Percentiles rank a stretch among this genome's conserved stretches.
Evolutionary conservation across 2,113 vertebrate species (phyloP).

Genomic region (Melanostigma gelatinosum): DNA sequence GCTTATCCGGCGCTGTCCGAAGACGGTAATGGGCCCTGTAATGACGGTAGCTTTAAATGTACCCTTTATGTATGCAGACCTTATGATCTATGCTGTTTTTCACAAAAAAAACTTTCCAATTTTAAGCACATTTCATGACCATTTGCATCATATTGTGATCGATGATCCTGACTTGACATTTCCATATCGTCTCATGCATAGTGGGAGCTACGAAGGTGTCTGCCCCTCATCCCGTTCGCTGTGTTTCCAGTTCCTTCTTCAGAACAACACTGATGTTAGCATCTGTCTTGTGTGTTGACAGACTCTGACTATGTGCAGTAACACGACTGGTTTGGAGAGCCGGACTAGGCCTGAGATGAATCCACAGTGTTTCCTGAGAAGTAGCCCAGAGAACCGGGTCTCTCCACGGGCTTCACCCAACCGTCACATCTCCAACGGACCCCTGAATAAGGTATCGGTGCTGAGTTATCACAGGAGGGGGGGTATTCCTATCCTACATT

Average conservation of each 20-base stretch:
- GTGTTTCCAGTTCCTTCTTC: not conserved
- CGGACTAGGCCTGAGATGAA: slow-evolving; percentile 80
- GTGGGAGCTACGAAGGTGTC: not conserved
- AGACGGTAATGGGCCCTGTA: not conserved
- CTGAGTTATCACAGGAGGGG: not conserved
- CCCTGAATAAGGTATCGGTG: slow-evolving; percentile 86
- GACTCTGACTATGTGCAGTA: slow-evolving; percentile 86
- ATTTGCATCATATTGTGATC: not conserved
- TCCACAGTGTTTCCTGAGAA: slow-evolving; percentile 86
- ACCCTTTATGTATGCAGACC: too few relatives aligned
- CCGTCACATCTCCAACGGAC: slow-evolving; percentile 86
- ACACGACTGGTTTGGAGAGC: slow-evolving; percentile 80
- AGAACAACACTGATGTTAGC: not conserved
- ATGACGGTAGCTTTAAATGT: too few relatives aligned
- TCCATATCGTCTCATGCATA: not conserved
- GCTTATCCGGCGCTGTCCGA: not conserved
- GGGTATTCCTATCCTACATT: not conserved
- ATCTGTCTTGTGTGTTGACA: slow-evolving; percentile 66
- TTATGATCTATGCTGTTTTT: not conserved
- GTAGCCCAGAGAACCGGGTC: slow-evolving; percentile 76
- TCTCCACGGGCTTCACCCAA: slow-evolving; percentile 78
- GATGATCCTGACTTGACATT: not conserved
- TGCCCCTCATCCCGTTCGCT: not conserved
- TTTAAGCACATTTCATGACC: not conserved
- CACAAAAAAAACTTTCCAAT: not conserved